Evolutionary conservation across 2,797 vertebrate genomes (phyloP).

Genomic region (Aulostomus chinensis): DNA sequence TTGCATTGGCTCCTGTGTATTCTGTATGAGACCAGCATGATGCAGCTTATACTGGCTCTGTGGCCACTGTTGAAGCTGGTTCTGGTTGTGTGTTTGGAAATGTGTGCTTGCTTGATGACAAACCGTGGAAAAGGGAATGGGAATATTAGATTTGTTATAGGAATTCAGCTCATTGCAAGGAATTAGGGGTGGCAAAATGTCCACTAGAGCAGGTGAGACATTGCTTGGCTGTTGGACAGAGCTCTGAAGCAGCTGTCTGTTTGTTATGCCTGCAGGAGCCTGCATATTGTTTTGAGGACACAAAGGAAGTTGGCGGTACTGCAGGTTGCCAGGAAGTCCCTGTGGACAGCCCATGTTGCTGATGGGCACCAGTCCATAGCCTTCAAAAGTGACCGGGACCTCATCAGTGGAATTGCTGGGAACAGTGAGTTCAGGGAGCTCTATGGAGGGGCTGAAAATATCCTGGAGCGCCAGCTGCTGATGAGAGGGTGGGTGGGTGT

Average conservation of each 20-base stretch:
- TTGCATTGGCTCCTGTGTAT: constrained; percentile 27
- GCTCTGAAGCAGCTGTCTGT: constrained; percentile 32
- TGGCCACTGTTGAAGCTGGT: constrained; percentile 44
- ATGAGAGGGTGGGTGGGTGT: constrained; percentile 13
- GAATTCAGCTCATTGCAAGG: constrained; percentile 46
- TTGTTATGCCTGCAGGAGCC: constrained; percentile 7
- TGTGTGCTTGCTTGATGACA: constrained; percentile 25
- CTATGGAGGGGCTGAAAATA: constrained; percentile 54
- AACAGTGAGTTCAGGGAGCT: constrained; percentile 52
- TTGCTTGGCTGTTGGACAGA: constrained; percentile 13
- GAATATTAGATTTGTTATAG: constrained; percentile 4
- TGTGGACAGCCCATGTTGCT: constrained; percentile 5
- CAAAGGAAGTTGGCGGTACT: constrained; percentile 11
- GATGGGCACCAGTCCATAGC: constrained; percentile 31
- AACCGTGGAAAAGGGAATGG: constrained; percentile 22
- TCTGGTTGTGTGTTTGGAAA: constrained; percentile 19
- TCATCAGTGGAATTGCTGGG: constrained; percentile 6
- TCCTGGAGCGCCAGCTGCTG: constrained; percentile 67
- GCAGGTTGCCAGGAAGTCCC: constrained; percentile 8
- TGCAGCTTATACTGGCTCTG: constrained; percentile 48
- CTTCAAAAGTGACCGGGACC: constrained; percentile 11
- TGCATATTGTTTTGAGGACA: constrained; percentile 30
- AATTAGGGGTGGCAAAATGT: constrained; percentile 48
- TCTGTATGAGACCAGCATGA: constrained; percentile 31
- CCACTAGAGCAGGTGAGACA: neutral